Evolutionary conservation across 2,113 vertebrate species (phyloP).

Genomic region (Cercocebus atys): DNA sequence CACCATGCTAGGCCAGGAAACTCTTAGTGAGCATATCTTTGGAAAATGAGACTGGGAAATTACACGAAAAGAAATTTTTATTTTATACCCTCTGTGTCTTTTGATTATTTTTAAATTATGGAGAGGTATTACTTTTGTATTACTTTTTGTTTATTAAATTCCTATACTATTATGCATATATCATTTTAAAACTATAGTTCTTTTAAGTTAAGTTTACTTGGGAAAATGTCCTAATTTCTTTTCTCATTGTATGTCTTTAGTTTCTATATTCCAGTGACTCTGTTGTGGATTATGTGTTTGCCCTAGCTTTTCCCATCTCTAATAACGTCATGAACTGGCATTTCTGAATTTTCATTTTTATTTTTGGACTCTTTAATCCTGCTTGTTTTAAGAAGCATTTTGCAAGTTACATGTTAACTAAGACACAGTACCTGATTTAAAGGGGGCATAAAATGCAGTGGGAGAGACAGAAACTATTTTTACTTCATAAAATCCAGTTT

Average conservation of each 20-base stretch:
- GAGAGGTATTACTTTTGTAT: not conserved
- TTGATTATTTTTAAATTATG: not conserved
- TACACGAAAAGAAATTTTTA: not conserved
- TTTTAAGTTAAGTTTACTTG: constrained; percentile 8
- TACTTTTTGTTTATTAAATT: not conserved
- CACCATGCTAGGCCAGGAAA: not conserved
- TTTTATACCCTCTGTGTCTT: not conserved
- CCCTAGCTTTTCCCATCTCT: not conserved
- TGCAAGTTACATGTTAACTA: not conserved
- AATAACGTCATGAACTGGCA: not conserved
- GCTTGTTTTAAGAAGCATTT: not conserved
- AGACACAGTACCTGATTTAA: not conserved
- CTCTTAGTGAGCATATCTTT: not conserved
- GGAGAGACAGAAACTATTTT: not conserved
- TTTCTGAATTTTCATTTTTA: not conserved
- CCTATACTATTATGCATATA: not conserved
- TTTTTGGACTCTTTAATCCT: not conserved
- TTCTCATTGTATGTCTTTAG: not conserved
- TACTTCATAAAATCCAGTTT: not conserved
- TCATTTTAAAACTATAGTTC: not conserved
- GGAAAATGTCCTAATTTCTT: not conserved
- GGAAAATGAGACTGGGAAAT: not conserved
- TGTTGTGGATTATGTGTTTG: not conserved
- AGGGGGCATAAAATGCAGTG: not conserved
- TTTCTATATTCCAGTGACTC: not conserved